phyloP scores from a whole-genome alignment of 2,888 invertebrate species.

The Phoenoteleia sp. region DNA sequence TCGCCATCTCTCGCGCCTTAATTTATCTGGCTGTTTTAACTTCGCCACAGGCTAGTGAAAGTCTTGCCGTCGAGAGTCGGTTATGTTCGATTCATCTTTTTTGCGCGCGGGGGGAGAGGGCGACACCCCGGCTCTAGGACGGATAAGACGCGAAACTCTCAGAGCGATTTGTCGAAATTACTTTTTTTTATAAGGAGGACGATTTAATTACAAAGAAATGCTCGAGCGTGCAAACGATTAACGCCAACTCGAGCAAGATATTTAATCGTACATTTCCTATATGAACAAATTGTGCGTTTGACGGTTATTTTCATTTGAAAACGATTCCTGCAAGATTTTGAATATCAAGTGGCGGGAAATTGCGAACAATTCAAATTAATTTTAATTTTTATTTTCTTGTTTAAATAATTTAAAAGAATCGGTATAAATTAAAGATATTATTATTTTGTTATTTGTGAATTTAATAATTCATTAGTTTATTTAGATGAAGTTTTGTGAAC shows the following conservation, averaged over 20 bases:
- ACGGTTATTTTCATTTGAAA: background rate
- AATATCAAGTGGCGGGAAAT: too few species aligned
- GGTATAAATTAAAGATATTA: too few species aligned
- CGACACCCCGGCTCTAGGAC: slow-evolving; percentile 7
- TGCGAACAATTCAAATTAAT: too few species aligned
- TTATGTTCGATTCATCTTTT: slow-evolving; percentile 54
- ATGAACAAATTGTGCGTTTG: slow-evolving; percentile 39
- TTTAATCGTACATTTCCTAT: slow-evolving; percentile 50
- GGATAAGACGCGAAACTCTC: slow-evolving; percentile 40
- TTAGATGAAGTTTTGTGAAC: too few species aligned
- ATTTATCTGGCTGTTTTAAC: slow-evolving; percentile 41
- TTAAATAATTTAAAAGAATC: too few species aligned
- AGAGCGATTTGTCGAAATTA: slow-evolving; percentile 43
- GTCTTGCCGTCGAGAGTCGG: slow-evolving; percentile 35
- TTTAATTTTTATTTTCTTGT: too few species aligned
- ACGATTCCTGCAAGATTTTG: background rate
- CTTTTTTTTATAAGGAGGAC: too few species aligned
- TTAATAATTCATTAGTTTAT: too few species aligned
- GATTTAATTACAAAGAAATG: slow-evolving; percentile 59
- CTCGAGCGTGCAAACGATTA: slow-evolving; percentile 50
- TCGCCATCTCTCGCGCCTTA: slow-evolving; percentile 45
- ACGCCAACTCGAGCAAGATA: slow-evolving; percentile 13
- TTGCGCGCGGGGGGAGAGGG: background rate
- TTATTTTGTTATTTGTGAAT: too few species aligned
- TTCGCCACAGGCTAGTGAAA: slow-evolving; percentile 57